Evolutionary conservation across 2,888 invertebrate species (phyloP), one percentile per base, ranked within the genome.

Genomic region (Trichopria drosophilae): DNA sequence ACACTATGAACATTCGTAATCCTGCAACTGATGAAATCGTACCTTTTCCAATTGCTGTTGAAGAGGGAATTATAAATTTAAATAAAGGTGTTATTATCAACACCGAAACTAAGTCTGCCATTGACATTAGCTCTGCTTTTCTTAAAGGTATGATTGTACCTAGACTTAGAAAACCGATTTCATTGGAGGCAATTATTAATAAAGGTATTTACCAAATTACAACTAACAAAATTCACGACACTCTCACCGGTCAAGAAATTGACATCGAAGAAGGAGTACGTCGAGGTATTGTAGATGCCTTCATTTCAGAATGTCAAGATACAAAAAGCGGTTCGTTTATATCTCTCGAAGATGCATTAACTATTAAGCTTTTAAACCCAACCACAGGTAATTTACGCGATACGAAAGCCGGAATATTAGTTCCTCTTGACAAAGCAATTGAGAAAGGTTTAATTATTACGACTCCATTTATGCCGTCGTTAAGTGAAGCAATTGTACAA

Each of bases 231-330:
- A 83, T 92, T 28, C 82, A 78, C 60, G 91, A 92, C 72, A 82
- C 82, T 18, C 77, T 88, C 55, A 85, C 88, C 24, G 82, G 85
- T 63, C 85, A 88, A 72, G 77, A 83, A 58, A 79, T 93, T 1
- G 81, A 84, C 60, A 80, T 94, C 15, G 81, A 84, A 41, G 89
- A 90, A 66, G 88, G 90, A 2, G 84, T 92, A 37, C 82, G 85
- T 59, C 82, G 88, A 64, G 87, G 88, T 61, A 84, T 93, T 55
- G 82, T 94, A 20, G 90, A 92, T 75, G 85, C 89, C 1, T 86
- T 85, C 54, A 87, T 90, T 59, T 88, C 89, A 4, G 83, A 88
- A 73, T 85, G 92, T 58, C 87, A 87, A 70, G 90, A 93, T 69
- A 86, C 87, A 0, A 81, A 83, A 62, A 82, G 83, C 36, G 85